Conservation (phyloP, 2,888 invertebrate species). For the Acronicta aceris region DNA sequence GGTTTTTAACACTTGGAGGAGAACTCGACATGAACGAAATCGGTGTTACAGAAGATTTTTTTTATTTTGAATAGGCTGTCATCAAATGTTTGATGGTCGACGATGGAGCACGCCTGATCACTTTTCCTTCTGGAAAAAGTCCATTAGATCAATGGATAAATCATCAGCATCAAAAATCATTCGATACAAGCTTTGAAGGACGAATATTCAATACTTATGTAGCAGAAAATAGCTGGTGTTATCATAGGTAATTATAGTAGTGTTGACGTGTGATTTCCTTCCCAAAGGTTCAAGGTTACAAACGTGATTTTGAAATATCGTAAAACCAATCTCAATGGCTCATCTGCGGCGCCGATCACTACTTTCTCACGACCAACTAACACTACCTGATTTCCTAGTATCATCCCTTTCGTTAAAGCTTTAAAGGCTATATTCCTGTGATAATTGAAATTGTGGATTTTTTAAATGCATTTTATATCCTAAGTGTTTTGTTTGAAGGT, state of each 20-base stretch:
- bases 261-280: constrained; percentile 79
- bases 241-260: constrained; percentile 60
- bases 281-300: constrained; percentile 83
- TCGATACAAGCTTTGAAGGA: too few species aligned
- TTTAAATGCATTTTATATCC: constrained; percentile 65
- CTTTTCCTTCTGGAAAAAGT: too few species aligned
- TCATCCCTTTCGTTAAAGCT: constrained; percentile 42
- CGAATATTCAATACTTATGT: constrained; percentile 4
- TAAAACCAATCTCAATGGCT: constrained; percentile 82
- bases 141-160: too few species aligned
- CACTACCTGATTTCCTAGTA: constrained; percentile 40
- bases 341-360: constrained; percentile 75
- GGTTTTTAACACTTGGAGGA: constrained; percentile 15
- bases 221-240: constrained; percentile 34
- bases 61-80: too few species aligned
- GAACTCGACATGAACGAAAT: too few species aligned
- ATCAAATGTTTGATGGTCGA: too few species aligned
- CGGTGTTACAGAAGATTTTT: too few species aligned
- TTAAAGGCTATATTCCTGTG: constrained; percentile 61
- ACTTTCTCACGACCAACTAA: constrained; percentile 80
- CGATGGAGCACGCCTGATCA: too few species aligned
- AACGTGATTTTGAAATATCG: constrained; percentile 85
- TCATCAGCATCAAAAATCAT: too few species aligned
- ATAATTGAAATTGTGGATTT: constrained; percentile 48
- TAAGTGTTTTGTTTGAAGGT: constrained; percentile 79